phyloP scores from a whole-genome alignment of 2,113 vertebrate genomes.

The Carollia perspicillata region DNA sequence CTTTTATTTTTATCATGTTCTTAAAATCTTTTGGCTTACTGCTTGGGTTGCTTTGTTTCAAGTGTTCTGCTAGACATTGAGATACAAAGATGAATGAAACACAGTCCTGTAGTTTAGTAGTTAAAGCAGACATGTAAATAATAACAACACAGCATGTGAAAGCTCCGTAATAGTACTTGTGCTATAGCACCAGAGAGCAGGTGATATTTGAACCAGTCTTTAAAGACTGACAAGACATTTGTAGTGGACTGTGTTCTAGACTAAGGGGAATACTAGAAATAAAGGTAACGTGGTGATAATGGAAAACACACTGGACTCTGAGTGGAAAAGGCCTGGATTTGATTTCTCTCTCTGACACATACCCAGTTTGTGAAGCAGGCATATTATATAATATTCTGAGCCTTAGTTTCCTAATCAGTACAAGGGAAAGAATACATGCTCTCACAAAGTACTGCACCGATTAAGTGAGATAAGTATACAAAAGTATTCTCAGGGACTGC shows the following conservation, averaged over 20 bases:
- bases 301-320: not conserved
- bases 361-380: not conserved
- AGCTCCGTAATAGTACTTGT: not conserved
- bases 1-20: not conserved
- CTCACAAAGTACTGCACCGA: not conserved
- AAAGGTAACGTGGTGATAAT: not conserved
- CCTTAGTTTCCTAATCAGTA: conserved; percentile 1
- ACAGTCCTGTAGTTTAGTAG: not conserved
- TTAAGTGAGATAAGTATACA: not conserved
- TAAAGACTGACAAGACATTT: not conserved
- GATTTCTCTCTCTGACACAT: not conserved
- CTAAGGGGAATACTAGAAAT: not conserved
- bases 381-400: not conserved
- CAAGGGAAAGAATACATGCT: not conserved
- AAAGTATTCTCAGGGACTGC: not conserved
- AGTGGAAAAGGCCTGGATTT: not conserved
- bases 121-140: not conserved
- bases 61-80: not conserved
- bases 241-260: not conserved
- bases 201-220: not conserved
- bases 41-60: not conserved
- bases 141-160: not conserved
- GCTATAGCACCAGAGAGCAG: not conserved
- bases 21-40: not conserved
- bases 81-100: not conserved